A percentile compares a stretch with the other conserved stretches of the same genome.
Evolutionary conservation across 2,888 invertebrate species (phyloP).

Genomic region (Leptinotarsa juncta): DNA sequence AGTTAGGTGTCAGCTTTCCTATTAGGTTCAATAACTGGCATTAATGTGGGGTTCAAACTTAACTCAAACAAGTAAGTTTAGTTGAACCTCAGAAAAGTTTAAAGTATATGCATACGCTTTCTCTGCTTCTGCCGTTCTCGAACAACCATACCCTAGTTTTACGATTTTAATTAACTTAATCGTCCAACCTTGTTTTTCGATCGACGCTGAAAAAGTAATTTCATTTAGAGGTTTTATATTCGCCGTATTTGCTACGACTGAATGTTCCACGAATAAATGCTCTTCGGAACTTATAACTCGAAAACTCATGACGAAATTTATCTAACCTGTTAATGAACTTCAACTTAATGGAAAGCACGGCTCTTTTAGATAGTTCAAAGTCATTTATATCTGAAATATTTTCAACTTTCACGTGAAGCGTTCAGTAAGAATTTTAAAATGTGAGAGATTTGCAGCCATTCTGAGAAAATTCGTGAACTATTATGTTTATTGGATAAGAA

Average conservation of each 20-base stretch:
- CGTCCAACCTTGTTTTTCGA: background rate
- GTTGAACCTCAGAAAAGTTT: background rate
- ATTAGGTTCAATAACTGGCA: too few species aligned
- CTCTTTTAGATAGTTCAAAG: background rate
- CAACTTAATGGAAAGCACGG: constrained; percentile 9
- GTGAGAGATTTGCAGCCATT: too few species aligned
- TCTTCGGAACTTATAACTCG: background rate
- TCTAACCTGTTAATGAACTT: background rate
- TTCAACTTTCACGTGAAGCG: background rate
- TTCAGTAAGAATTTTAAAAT: background rate
- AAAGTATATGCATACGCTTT: background rate
- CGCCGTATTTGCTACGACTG: background rate
- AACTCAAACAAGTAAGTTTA: too few species aligned
- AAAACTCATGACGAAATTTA: constrained; percentile 4
- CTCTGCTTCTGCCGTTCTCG: background rate
- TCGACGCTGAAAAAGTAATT: background rate
- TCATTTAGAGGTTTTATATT: background rate
- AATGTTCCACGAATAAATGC: background rate
- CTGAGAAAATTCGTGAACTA: too few species aligned
- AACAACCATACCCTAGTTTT: background rate
- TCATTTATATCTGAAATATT: background rate
- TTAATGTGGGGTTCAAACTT: too few species aligned
- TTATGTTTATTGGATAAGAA: too few species aligned
- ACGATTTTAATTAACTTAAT: constrained; percentile 15
- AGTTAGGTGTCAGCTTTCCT: too few species aligned